Conservation (phyloP, 1,140 invertebrate species). For the Druon quercuslanigerum region DNA sequence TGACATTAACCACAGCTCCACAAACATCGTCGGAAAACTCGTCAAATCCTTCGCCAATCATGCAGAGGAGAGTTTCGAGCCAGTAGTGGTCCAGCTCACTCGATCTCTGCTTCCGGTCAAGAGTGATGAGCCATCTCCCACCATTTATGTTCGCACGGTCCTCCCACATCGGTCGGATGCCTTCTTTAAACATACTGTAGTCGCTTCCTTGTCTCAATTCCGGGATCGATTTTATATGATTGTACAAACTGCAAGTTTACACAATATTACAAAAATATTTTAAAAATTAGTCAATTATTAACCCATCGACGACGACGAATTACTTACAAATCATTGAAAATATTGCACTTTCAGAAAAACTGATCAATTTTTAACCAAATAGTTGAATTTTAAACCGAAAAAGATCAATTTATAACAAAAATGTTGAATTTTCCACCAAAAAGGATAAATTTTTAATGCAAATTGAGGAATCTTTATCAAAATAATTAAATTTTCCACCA, state of each 20-base stretch:
- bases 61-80: constrained; percentile 95
- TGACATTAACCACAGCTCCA: constrained; percentile 96
- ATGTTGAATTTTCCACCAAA: no score
- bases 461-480: no score
- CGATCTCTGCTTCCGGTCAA: constrained; percentile 88
- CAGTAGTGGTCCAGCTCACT: constrained; percentile 94
- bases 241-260: constrained; percentile 85
- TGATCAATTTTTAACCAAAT: no score
- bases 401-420: no score
- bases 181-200: constrained; percentile 97
- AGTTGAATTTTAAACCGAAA: no score
- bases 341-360: no score
- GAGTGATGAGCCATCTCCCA: constrained; percentile 95
- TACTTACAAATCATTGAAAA: no score
- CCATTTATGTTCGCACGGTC: constrained; percentile 93
- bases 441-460: no score
- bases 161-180: constrained; percentile 99
- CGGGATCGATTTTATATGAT: constrained; percentile 95
- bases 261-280: no score
- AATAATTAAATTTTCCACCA: no score
- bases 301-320: no score
- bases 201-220: constrained; percentile 93
- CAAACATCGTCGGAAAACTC: constrained; percentile 94
- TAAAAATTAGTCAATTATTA: no score
- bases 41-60: constrained; percentile 98